Base-by-base conservation (phyloP, 1,140 invertebrate genomes). In the Lordiphosa collinella region DNA sequence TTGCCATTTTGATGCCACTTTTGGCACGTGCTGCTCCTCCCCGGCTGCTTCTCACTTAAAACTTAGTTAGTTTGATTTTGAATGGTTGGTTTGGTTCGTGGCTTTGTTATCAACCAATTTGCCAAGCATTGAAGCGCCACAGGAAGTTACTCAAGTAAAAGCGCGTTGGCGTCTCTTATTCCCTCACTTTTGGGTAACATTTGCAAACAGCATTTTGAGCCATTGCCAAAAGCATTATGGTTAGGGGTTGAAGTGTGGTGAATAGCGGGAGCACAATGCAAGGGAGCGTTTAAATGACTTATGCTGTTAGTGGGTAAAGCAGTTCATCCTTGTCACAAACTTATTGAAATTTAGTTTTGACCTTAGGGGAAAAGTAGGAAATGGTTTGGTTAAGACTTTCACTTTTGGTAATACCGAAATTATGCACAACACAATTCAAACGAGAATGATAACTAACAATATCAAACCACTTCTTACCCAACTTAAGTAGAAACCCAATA, bases 91-190 rank as follows among this genome's bases (percentile, higher is more conserved):
- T 74, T 62, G 70, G 65, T 52, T 74, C 70, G 44, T 47, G 73
- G 66, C 47, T 70, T 75, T 75, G 72, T 76, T 76, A 76, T 76
- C 72, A 70, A 76, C 60, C 72, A 70, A 76, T 75, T 75, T 75
- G 60, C 72, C 71, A 65, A 35, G 47, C 61, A 50, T 46, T 69
- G 49, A 48, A 40, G 52, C 59, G 52, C 56, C 56, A 50, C 16
- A 34, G 56, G 35, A 69, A 62, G 60, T 70, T 52, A 44, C 57
- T 46, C 32, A 37, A 47, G 48, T 9, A 48, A 61, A 52, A 50
- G 51, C 62, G 38, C 52, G 18, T 46, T 68, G 70, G 58, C 38
- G 63, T 64, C 41, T 47, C 48, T 70, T 61, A 62, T 61, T 43
- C 38, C 62, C 63, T 32, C 31, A n/a, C 12, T 11, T 48, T 29